Percentiles rank a stretch among this genome's conserved stretches.
Evolutionary conservation across 2,797 vertebrate species (phyloP).

Genomic region (Mionectes olivaceus): DNA sequence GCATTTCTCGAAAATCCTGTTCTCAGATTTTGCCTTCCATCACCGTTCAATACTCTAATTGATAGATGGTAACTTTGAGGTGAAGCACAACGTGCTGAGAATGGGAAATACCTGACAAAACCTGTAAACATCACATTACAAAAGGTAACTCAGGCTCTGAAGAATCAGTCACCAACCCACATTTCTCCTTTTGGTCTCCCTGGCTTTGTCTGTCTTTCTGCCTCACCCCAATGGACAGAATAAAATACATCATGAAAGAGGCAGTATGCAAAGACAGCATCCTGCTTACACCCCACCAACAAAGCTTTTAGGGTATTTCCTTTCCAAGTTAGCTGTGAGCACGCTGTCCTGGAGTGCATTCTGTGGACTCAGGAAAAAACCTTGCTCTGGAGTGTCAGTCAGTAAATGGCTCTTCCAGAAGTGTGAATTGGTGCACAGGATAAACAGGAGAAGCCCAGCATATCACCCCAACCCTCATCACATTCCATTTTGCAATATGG

Average conservation of each 20-base stretch:
- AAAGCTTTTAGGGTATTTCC: background rate
- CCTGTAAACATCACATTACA: background rate
- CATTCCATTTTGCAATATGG: background rate
- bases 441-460: background rate
- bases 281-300: background rate
- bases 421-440: rapidly evolving
- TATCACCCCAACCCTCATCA: background rate
- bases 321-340: background rate
- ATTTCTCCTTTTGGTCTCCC: background rate
- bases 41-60: constrained; percentile 41
- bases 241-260: background rate
- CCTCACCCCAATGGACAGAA: background rate
- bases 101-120: constrained; percentile 32
- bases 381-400: background rate
- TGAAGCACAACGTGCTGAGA: constrained; percentile 12
- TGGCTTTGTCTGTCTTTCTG: background rate
- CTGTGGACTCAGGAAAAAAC: background rate
- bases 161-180: background rate
- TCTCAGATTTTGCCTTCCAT: constrained; percentile 33
- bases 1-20: background rate
- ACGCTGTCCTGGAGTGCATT: background rate
- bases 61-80: constrained; percentile 9
- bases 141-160: background rate
- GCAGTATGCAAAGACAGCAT: background rate
- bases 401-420: background rate